Percentiles rank a stretch among this genome's conserved stretches.
These are phyloP conservation scores for Calameuta filiformis DNA, from an alignment of 2,888 invertebrate species.

Conservation along the genomic window DNA sequence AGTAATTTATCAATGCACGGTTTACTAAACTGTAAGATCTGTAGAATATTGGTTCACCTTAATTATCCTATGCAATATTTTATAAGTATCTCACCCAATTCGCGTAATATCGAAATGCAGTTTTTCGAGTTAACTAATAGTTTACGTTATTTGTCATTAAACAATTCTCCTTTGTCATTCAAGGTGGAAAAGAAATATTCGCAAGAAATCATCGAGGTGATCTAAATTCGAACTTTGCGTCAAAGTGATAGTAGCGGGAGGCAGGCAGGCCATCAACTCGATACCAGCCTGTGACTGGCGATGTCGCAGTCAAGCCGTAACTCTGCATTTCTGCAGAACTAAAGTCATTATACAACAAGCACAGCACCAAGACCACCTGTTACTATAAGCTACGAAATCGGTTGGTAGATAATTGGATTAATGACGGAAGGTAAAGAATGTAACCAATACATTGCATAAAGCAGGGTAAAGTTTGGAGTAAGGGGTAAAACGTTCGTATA, in stretches of 20 bases:
- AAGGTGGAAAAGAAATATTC: neutral
- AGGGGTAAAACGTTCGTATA: slow-evolving; percentile 1
- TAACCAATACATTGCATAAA: neutral
- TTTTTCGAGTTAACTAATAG: neutral
- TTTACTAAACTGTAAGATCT: neutral
- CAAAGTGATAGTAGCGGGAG: neutral
- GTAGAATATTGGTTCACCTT: neutral
- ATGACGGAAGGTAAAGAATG: neutral
- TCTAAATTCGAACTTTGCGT: neutral
- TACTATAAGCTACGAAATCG: slow-evolving; percentile 3
- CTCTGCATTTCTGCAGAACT: slow-evolving; percentile 4
- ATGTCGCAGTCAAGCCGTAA: slow-evolving; percentile 6
- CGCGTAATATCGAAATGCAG: neutral
- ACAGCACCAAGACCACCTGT: neutral
- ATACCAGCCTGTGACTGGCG: slow-evolving; percentile 10
- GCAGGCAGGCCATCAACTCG: neutral
- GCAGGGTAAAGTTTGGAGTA: neutral
- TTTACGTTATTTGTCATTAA: neutral
- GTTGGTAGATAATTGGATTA: neutral
- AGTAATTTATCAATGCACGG: neutral
- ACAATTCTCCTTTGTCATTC: neutral
- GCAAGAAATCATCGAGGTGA: neutral
- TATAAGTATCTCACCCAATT: neutral
- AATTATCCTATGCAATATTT: neutral
- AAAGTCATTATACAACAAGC: slow-evolving; percentile 4